Base-by-base conservation (phyloP, 2,797 vertebrate genomes). In the Myotis planiceps region DNA sequence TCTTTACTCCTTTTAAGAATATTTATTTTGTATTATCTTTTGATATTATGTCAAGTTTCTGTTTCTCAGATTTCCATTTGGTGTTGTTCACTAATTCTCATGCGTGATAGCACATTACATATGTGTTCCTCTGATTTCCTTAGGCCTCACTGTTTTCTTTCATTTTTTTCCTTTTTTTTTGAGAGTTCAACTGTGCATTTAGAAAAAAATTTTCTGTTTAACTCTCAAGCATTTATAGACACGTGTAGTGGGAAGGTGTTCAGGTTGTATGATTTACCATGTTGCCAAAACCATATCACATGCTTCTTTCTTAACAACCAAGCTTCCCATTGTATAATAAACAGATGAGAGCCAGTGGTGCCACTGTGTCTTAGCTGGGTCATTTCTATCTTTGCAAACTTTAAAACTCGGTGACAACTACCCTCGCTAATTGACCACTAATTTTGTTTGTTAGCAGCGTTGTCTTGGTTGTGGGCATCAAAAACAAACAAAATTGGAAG, bases 401-500 rank as follows among this genome's bases (percentile, higher is more conserved):
- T 84, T 34, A 78, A 66, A 66, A 19, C 6, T 66, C 85, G 32
- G 21, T 69, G 49, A 16, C 19, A 66, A 18, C 27, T 55, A 9
- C 66, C 51, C 75, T 55, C n/a, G 16, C 21, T 63, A 60, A 60
- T 29, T 60, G 3, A 75, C 49, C 65, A 83, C 37, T 69, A 42
- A 79, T 71, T 86, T 86, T 66, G 63, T 81, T 95, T 81, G 29
- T 68, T 58, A 85, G 39, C 29, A 53, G 71, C 82, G 9, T 6
- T 63, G 3, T 65, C 82, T 79, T 29, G 12, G 18, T 42, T 80
- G 27, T 72, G 47, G 9, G 23, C 14, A 58, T 71, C 60, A 88
- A 86, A 92, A 92, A 16, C 14, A 91, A 91, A 53, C 16, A 75
- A 88, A 74, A 74, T 95, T 84, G 60, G 37, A 94, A 94, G 68